Evolutionary conservation across 1,140 invertebrate species (phyloP).

Genomic region (Pogonomyrmex barbatus): DNA sequence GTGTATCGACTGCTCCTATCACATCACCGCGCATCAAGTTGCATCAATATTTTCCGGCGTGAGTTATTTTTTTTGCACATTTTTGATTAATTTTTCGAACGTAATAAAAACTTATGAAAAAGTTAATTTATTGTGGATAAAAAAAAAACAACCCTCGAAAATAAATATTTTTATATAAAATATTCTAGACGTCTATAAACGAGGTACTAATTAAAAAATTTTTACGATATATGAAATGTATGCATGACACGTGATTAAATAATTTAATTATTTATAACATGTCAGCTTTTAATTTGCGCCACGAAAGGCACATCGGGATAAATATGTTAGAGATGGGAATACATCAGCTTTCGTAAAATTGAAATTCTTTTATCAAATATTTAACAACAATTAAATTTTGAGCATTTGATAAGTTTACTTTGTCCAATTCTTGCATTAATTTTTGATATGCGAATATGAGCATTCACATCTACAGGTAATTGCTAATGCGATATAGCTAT

Average conservation of each 20-base stretch:
- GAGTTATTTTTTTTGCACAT: not conserved
- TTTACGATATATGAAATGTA: not conserved
- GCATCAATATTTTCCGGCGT: not conserved
- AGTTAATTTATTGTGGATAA: not conserved
- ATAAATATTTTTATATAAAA: not conserved
- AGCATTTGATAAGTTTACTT: not conserved
- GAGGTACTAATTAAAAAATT: not conserved
- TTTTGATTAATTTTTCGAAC: not conserved
- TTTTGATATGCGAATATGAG: not conserved
- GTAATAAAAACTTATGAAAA: not conserved
- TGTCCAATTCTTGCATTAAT: not conserved
- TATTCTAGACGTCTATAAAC: not conserved
- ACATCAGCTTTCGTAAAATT: not conserved
- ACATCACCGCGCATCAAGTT: not conserved
- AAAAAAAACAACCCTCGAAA: not conserved
- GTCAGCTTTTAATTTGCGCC: not conserved
- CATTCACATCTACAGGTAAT: conserved; percentile 1
- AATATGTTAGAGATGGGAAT: not conserved
- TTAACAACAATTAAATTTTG: not conserved
- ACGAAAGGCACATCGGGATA: not conserved
- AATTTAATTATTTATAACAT: conserved; percentile 12
- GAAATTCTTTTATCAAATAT: not conserved
- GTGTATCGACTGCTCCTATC: not conserved
- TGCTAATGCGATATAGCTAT: not conserved
- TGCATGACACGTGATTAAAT: not conserved